Conservation (phyloP, 2,113 vertebrate species). For the Synodontis membranacea region DNA sequence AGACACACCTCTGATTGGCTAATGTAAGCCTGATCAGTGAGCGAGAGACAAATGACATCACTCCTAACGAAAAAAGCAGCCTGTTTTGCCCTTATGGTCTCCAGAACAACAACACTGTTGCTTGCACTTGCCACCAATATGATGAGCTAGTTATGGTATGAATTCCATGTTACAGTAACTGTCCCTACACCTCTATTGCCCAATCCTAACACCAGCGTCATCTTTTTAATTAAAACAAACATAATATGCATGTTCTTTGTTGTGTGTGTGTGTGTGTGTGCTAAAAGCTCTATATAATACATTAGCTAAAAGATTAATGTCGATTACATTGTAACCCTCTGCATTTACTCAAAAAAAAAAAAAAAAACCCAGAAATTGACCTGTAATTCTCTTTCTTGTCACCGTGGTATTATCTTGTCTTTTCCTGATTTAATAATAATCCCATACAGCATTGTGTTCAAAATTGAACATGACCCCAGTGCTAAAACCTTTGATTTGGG, state of each 20-base stretch:
- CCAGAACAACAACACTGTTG: too few species aligned
- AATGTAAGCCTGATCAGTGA: background rate
- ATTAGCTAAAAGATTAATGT: background rate
- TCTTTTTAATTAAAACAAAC: background rate
- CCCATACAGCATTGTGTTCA: constrained; percentile 16
- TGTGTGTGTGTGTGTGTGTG: background rate
- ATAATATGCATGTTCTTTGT: background rate
- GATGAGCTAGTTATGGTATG: too few species aligned
- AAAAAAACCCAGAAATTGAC: too few species aligned
- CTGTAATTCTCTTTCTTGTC: constrained; percentile 20
- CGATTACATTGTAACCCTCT: background rate
- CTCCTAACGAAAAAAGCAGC: background rate
- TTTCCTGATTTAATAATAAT: constrained; percentile 39
- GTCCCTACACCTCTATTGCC: background rate
- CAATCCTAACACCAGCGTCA: background rate
- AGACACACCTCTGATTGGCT: constrained; percentile 5
- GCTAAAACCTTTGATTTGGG: constrained; percentile 29
- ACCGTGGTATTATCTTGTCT: constrained; percentile 35
- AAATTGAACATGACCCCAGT: constrained; percentile 31
- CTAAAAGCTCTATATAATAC: background rate
- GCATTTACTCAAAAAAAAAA: too few species aligned
- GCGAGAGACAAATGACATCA: background rate
- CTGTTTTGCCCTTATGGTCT: background rate
- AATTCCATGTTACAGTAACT: background rate
- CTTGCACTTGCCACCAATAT: too few species aligned